These are phyloP conservation scores for Chloroclysta siterata DNA, from an alignment of 2,888 invertebrate genomes.

Conservation along the genomic window DNA sequence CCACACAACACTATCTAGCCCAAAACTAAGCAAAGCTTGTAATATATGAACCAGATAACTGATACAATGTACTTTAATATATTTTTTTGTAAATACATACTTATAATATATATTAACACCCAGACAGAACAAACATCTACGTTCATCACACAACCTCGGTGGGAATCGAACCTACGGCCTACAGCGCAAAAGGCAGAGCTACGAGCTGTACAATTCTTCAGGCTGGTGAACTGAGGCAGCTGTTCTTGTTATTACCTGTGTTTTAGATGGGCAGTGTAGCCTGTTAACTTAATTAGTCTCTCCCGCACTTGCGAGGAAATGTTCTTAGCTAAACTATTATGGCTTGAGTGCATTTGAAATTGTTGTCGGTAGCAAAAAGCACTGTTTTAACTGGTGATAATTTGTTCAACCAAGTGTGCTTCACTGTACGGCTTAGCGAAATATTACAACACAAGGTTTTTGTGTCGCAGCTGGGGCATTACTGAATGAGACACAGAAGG, in stretches of 20 bases:
- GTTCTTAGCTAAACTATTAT: conserved; percentile 65
- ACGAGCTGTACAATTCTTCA: too few species aligned
- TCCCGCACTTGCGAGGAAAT: conserved; percentile 34
- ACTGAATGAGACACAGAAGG: too few species aligned
- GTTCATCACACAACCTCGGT: too few species aligned
- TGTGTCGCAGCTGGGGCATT: neutral
- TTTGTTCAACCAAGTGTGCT: conserved; percentile 12
- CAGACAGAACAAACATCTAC: too few species aligned
- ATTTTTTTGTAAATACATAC: too few species aligned
- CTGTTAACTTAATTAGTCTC: conserved; percentile 36
- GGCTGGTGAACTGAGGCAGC: conserved; percentile 9
- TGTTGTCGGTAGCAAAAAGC: conserved; percentile 39
- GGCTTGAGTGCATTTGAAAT: conserved; percentile 47
- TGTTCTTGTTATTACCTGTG: conserved; percentile 10
- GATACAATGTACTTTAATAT: too few species aligned
- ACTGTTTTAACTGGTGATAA: conserved; percentile 22
- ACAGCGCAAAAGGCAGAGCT: too few species aligned
- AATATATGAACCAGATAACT: too few species aligned
- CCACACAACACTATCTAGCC: too few species aligned
- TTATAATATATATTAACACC: too few species aligned
- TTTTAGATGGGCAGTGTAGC: conserved; percentile 30
- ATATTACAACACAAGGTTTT: neutral
- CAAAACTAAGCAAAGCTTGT: too few species aligned
- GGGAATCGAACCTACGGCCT: too few species aligned
- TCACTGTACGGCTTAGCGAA: neutral